Base-by-base conservation (phyloP, 2,113 vertebrate genomes). In the Pomatorhinus ruficollis region DNA sequence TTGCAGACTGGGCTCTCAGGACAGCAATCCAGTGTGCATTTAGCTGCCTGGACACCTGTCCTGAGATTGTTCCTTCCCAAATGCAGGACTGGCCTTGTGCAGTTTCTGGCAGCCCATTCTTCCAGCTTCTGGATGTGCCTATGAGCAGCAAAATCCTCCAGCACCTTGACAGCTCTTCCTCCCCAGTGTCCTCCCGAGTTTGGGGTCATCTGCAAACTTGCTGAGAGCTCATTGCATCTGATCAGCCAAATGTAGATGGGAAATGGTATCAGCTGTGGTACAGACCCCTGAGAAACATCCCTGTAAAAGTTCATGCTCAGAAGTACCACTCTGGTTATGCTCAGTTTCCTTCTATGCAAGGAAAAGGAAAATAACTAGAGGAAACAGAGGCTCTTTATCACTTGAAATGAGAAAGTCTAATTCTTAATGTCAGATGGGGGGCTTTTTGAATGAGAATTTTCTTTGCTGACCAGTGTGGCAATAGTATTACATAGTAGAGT, bases 161-260 rank as follows among this genome's bases (percentile, higher is more conserved):
- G 44, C 8, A 1, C 52, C 35, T 47, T 44, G 18, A 52, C 27
- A 84, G 37, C 35, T 64, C 30, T 83, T 11, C 23, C 19, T 70
- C 15, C 35, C 12, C 16, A 35, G 0, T 74, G 23, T 61, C 11
- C 19, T 61, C 17, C 42, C 10, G 9, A 28, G 0, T 71, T 16
- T 63, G 35, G 31, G 24, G 21, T 40, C 50, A 37, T 53, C 61
- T 65, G 21, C 47, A 77, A 33, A 66, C 37, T 69, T 89, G 10
- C 54, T 33, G n/a, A 45, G 74, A 40, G n/a, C 7, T 7, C 25
- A 5, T 19, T 47, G 42, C 37, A 17, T 47, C 39, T 2, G 0
- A 10, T 50, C 59, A 63, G 19, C 15, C 45, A 45, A 8, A 19
- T 54, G 40, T 39, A 15, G 61, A 30, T 64, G 53, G 61, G 40